A percentile compares a stretch with the other conserved stretches of the same genome.
phyloP scores from a whole-genome alignment of 2,797 vertebrate genomes.

The Hoplostethus atlanticus region DNA sequence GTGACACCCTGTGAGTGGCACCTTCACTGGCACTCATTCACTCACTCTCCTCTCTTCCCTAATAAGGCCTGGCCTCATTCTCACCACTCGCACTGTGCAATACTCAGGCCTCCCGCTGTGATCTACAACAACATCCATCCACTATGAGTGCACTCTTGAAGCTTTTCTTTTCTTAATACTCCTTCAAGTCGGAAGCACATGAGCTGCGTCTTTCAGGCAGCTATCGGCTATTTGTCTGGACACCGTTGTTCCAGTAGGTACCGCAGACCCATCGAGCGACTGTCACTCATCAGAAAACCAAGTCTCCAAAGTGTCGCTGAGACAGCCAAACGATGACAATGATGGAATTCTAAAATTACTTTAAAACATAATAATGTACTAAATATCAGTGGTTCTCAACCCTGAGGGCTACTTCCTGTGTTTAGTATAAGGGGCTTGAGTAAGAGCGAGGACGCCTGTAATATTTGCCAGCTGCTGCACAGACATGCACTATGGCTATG shows the following conservation, averaged over 20 bases:
- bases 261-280: conserved; percentile 24
- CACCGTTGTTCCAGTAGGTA: conserved; percentile 20
- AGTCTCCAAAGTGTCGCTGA: conserved; percentile 56
- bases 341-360: conserved; percentile 54
- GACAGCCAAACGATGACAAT: conserved; percentile 58
- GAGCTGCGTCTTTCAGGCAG: conserved; percentile 27
- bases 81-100: conserved; percentile 33
- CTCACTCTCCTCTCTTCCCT: conserved; percentile 37
- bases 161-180: conserved; percentile 31
- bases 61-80: conserved; percentile 61
- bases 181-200: conserved; percentile 33
- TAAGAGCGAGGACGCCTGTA: conserved; percentile 42
- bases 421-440: conserved; percentile 65
- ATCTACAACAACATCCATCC: conserved; percentile 33
- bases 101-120: conserved; percentile 54
- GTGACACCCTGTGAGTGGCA: conserved; percentile 65
- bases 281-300: conserved; percentile 48
- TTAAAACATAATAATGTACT: conserved; percentile 42
- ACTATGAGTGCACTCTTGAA: conserved; percentile 35
- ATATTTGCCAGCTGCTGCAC: conserved; percentile 31
- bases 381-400: conserved; percentile 59
- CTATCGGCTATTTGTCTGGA: conserved; percentile 24
- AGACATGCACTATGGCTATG: conserved; percentile 6
- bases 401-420: conserved; percentile 52
- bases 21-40: conserved; percentile 53